Conservation (phyloP, 2,797 vertebrate genomes). For the Falco naumanni region DNA sequence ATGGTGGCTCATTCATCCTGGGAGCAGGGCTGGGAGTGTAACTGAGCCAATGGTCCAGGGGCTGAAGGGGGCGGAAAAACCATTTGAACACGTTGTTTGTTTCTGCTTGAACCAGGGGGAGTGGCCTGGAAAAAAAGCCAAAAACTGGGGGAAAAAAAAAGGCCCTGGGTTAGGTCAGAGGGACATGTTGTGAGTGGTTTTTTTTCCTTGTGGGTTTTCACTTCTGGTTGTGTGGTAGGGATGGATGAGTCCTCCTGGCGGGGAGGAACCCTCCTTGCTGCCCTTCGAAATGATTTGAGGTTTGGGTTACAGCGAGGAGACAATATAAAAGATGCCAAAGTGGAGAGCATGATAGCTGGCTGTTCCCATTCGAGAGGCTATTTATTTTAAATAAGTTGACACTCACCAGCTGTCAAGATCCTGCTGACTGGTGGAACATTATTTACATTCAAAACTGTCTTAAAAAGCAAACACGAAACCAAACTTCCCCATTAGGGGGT, state of each 20-base stretch:
- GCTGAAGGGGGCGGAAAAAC: not conserved
- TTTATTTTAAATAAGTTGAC: conserved; percentile 68
- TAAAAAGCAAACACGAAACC: conserved; percentile 54
- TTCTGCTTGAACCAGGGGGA: not conserved
- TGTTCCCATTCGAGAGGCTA: conserved; percentile 32
- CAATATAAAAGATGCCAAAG: conserved; percentile 43
- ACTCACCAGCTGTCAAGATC: conserved; percentile 65
- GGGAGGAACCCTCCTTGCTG: not conserved
- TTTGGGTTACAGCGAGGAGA: conserved; percentile 51
- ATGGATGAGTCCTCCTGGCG: not conserved
- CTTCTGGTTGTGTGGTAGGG: conserved; percentile 2
- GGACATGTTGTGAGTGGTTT: not conserved
- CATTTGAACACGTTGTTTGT: not conserved
- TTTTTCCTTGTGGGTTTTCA: not conserved
- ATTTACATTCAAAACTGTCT: conserved; percentile 62
- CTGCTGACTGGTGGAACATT: conserved; percentile 59
- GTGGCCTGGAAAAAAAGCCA: not conserved
- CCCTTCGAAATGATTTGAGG: conserved; percentile 48
- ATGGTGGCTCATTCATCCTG: not conserved
- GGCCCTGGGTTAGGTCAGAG: not conserved
- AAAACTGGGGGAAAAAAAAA: not conserved
- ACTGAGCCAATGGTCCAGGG: not conserved
- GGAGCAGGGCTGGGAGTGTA: not conserved
- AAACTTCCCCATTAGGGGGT: conserved; percentile 44
- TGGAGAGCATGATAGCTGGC: conserved; percentile 7